These are phyloP conservation scores for Drosophila rellima DNA, from an alignment of 2,888 invertebrate genomes.

Conservation along the genomic window DNA sequence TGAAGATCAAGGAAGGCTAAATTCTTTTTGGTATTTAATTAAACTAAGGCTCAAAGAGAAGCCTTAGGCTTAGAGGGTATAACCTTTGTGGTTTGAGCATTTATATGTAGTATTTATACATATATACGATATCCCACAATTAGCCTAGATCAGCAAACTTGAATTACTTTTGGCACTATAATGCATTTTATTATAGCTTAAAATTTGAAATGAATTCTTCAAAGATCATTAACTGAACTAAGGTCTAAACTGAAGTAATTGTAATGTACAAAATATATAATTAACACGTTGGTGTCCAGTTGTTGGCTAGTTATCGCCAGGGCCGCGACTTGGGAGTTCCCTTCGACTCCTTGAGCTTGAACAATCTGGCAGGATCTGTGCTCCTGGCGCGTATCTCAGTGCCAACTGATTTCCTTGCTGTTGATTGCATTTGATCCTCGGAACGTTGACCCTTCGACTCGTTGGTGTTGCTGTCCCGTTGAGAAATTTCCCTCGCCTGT, in stretches of 20 bases:
- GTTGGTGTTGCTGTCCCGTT: not conserved
- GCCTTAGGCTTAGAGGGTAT: too few species aligned
- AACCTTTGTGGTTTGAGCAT: too few species aligned
- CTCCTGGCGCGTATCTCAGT: not conserved
- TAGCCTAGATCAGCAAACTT: too few species aligned
- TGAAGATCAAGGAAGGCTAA: too few species aligned
- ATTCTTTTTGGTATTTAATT: too few species aligned
- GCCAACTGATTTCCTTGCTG: not conserved
- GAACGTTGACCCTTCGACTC: not conserved
- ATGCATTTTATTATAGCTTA: constrained; percentile 4
- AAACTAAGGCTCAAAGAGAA: too few species aligned
- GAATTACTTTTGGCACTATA: not conserved
- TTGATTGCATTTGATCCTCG: constrained; percentile 1
- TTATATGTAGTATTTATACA: too few species aligned
- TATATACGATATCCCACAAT: too few species aligned
- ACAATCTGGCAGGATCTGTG: not conserved
- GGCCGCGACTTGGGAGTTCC: not conserved
- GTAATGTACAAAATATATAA: not conserved
- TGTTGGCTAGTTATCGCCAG: constrained; percentile 29
- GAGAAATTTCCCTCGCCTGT: not conserved
- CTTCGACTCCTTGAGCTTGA: constrained; percentile 7
- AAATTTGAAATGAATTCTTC: not conserved
- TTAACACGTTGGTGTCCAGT: not conserved
- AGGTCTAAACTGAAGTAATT: not conserved
- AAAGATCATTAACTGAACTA: not conserved